phyloP scores from a whole-genome alignment of 53 echinoderm and acorn worm genomes.

The Crossaster papposus region DNA sequence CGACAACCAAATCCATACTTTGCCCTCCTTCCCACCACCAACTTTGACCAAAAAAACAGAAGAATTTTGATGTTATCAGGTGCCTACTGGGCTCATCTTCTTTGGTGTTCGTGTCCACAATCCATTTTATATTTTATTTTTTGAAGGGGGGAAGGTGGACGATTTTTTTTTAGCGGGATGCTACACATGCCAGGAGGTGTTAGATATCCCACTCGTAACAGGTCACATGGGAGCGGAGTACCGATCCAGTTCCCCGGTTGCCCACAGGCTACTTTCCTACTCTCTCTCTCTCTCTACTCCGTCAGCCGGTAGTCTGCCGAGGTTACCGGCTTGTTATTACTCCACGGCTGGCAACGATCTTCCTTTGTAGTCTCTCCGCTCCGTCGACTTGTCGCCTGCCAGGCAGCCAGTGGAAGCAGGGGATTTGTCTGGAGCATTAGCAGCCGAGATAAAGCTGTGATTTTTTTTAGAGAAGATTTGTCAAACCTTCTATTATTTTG shows the following conservation, averaged over 20 bases:
- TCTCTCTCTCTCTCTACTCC: neutral
- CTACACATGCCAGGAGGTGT: conserved; percentile 61
- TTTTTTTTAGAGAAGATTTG: conserved; percentile 22
- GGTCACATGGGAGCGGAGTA: conserved; percentile 48
- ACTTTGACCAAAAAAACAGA: neutral
- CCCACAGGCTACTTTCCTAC: conserved; percentile 28
- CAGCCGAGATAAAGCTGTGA: conserved; percentile 46
- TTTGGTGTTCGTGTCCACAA: neutral
- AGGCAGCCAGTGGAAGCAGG: conserved; percentile 25
- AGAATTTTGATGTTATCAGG: conserved; percentile 32
- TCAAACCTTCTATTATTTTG: conserved; percentile 33
- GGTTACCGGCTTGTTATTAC: conserved; percentile 57
- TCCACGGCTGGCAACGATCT: neutral
- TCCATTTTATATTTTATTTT: neutral
- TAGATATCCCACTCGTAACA: conserved; percentile 56
- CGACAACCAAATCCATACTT: conserved; percentile 38
- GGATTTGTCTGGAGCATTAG: conserved; percentile 59
- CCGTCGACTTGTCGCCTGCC: conserved; percentile 24
- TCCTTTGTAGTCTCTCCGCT: conserved; percentile 59
- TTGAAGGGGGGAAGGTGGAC: neutral
- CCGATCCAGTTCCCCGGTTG: conserved; percentile 35
- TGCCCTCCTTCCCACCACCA: conserved; percentile 4
- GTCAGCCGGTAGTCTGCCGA: conserved; percentile 32
- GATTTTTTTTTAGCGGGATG: conserved; percentile 4
- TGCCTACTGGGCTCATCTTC: conserved; percentile 12